Percentiles rank a stretch among this genome's conserved stretches.
phyloP scores from a whole-genome alignment of 1,140 invertebrate species.

The Vanessa atalanta region DNA sequence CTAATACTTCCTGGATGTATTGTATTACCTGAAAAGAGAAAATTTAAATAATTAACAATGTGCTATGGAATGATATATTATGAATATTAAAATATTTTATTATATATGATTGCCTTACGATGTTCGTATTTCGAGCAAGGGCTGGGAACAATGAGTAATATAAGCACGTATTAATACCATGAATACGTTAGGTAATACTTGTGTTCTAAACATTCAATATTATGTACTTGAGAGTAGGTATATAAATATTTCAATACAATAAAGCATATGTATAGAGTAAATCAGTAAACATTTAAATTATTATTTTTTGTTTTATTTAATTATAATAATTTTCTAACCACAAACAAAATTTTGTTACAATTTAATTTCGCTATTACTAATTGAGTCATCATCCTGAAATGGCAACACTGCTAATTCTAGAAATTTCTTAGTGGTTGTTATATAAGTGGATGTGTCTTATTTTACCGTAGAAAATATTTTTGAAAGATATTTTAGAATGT shows the following conservation, averaged over 20 bases:
- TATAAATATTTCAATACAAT: not conserved
- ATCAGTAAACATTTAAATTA: no score
- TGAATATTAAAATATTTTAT: not conserved
- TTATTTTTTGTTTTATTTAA: no score
- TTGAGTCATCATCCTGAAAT: no score
- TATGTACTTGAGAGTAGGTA: not conserved
- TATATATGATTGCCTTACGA: not conserved
- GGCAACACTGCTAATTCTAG: no score
- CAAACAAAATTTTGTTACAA: no score
- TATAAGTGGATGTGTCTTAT: no score
- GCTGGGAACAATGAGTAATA: not conserved
- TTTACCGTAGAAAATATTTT: no score
- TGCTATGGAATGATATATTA: slow-evolving; percentile 17
- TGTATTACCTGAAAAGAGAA: slow-evolving; percentile 46
- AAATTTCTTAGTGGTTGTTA: no score
- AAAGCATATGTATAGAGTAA: no score
- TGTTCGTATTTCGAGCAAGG: not conserved
- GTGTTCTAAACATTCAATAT: not conserved
- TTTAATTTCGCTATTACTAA: no score
- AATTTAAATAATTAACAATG: slow-evolving; percentile 37
- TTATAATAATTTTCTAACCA: no score
- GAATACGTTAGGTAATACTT: not conserved
- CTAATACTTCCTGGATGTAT: slow-evolving; percentile 40
- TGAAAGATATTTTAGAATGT: no score
- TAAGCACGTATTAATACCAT: not conserved